Evolutionary conservation across 2,888 invertebrate species (phyloP), one percentile per base, ranked within the genome.

Genomic region (Epirrita christyi): DNA sequence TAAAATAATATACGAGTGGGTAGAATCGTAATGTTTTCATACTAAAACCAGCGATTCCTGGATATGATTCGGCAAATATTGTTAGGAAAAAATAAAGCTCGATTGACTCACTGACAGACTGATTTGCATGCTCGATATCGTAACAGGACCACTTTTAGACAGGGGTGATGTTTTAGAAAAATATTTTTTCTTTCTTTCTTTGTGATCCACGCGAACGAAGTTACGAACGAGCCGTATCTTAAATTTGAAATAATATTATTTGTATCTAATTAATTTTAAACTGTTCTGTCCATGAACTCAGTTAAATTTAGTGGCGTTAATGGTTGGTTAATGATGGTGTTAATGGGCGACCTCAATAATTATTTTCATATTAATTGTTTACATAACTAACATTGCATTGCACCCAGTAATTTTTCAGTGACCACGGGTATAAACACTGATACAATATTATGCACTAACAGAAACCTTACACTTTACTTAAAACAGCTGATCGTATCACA

Each of bases 381-480:
- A 41, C 40, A 6, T 41, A 51, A 52, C 50, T 14, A 47, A 14
- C 40, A 55, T 50, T 49, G 47, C 40, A 53, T 47, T 51, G 50
- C 50, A 59, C 43, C 14, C 40, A 13, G 38, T 6, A 27, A 49
- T 49, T 55, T 55, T 53, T 48, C 53, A 40, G 34, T 45, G 27
- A 44, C 29, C 41, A 49, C 37, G 10, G 34, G 5, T n/a, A 15
- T 43, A 46, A 48, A 52, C 38, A 59, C 49, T 49, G 41, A 46
- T 45, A 37, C 21, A 42, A 48, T 40, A n/a, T 34, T n/a, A 21
- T 42, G 21, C 52, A 57, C 67, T 68, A 70, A 71, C 72, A 74
- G 73, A 75, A 82, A 80, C 78, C 79, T 80, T 80, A 81, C 75
- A 73, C 69, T 37, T 55, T 27, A 47, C 51, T 45, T 40, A 49